Percentiles rank a stretch among this genome's conserved stretches.
Conservation (phyloP, 2,797 vertebrate genomes). For the Cyprinella venusta region DNA sequence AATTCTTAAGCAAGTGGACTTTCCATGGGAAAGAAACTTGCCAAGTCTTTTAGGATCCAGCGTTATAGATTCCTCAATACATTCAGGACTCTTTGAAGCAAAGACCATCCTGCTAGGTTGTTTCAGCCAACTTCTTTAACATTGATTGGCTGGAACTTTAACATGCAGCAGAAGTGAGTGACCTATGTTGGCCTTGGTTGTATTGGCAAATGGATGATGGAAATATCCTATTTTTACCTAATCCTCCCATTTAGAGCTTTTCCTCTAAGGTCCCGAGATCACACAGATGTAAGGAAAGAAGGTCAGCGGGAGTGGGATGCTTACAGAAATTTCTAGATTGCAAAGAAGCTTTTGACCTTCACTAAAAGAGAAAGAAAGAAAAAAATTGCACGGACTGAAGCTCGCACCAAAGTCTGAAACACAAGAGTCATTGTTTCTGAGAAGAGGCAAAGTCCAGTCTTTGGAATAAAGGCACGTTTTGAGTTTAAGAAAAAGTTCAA, state of each 20-base stretch:
- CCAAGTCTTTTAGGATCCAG: conserved; percentile 25
- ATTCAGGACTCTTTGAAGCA: conserved; percentile 40
- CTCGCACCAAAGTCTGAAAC: background rate
- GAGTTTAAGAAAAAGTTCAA: background rate
- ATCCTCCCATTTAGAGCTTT: conserved; percentile 51
- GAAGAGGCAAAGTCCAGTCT: background rate
- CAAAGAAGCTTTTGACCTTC: conserved; percentile 23
- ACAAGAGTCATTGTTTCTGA: background rate
- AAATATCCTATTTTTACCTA: conserved; percentile 56
- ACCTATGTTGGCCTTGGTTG: conserved; percentile 57
- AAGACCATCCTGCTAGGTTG: conserved; percentile 45
- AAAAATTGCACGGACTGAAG: background rate
- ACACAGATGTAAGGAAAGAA: conserved; percentile 37
- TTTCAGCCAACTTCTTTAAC: conserved; percentile 49
- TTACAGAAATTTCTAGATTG: conserved; percentile 39
- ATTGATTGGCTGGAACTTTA: conserved; percentile 52
- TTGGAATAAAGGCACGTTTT: conserved; percentile 9
- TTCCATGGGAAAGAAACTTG: conserved; percentile 48
- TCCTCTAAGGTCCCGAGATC: conserved; percentile 49
- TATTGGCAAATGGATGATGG: conserved; percentile 50
- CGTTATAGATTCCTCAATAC: conserved; percentile 38
- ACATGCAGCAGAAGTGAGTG: conserved; percentile 52
- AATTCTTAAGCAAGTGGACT: conserved; percentile 34
- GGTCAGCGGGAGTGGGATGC: conserved; percentile 25
- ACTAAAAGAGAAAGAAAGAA: background rate